These are phyloP conservation scores for Spinus pinus DNA, from an alignment of 2,797 vertebrate genomes.

Conservation along the genomic window DNA sequence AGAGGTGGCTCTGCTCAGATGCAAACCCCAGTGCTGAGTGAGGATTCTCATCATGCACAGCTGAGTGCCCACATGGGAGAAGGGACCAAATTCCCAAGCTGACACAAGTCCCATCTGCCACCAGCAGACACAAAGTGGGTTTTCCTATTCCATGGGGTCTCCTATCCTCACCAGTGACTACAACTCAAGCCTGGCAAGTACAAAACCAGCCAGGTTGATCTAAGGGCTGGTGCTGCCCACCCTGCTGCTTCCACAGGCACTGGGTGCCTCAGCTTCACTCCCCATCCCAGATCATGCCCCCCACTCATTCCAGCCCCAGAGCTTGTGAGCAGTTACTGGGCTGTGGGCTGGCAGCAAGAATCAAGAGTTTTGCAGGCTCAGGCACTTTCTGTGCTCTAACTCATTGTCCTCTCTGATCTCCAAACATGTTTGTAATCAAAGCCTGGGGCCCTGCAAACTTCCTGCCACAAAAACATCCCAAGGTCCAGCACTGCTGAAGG, in stretches of 20 bases:
- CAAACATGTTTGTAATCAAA: accelerated
- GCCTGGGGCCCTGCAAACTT: background rate
- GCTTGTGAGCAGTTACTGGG: accelerated
- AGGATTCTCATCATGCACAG: background rate
- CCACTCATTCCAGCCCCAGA: accelerated
- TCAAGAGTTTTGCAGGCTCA: background rate
- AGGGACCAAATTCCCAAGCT: background rate
- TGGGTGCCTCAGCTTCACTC: background rate
- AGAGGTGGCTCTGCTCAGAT: background rate
- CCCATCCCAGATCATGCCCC: background rate
- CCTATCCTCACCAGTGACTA: accelerated
- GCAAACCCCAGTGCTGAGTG: background rate
- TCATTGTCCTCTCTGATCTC: background rate
- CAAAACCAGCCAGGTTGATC: background rate
- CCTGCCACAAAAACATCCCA: background rate
- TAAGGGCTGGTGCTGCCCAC: background rate
- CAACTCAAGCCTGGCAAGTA: background rate
- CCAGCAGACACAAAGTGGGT: background rate
- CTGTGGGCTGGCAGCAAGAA: background rate
- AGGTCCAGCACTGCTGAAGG: background rate
- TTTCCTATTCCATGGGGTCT: accelerated
- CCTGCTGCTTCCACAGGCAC: background rate
- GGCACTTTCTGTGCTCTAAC: background rate
- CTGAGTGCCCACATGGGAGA: background rate
- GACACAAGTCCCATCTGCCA: background rate